Percentiles rank a stretch among this genome's conserved stretches.
phyloP scores from a whole-genome alignment of 2,797 vertebrate species.

The Microctenopoma lineatum region DNA sequence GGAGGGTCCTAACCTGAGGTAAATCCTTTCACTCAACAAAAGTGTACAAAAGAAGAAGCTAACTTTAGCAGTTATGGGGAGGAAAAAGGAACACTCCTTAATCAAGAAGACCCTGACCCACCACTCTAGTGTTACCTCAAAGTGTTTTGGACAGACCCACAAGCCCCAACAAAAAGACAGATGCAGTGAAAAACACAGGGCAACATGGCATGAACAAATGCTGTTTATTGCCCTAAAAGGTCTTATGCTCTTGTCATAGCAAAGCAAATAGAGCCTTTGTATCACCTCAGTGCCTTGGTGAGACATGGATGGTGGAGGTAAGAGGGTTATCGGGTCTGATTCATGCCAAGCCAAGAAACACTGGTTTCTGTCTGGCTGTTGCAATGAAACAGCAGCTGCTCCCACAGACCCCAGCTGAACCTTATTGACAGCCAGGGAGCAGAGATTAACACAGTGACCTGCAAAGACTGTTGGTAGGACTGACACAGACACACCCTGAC shows the following conservation, averaged over 20 bases:
- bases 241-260: conserved; percentile 38
- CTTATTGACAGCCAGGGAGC: conserved; percentile 63
- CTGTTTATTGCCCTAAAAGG: conserved; percentile 13
- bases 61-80: conserved; percentile 19
- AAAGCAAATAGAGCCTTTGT: conserved; percentile 43
- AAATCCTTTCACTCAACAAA: conserved; percentile 16
- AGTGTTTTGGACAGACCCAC: conserved; percentile 8
- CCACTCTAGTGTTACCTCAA: conserved; percentile 3
- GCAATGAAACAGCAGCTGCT: conserved; percentile 77
- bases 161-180: conserved; percentile 6
- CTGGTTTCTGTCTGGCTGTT: conserved; percentile 68
- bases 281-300: conserved; percentile 18
- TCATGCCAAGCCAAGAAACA: conserved; percentile 70
- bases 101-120: conserved; percentile 5
- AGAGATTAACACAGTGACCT: conserved; percentile 79
- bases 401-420: conserved; percentile 72
- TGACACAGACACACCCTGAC: conserved; percentile 71
- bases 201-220: conserved; percentile 11
- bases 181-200: background rate
- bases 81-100: conserved; percentile 25
- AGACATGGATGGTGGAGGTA: conserved; percentile 43
- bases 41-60: conserved; percentile 12
- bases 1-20: conserved; percentile 22
- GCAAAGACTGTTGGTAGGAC: conserved; percentile 70
- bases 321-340: conserved; percentile 61